Conservation (phyloP, 64 coral and sea anemone genomes). For the Anthopleura sola region DNA sequence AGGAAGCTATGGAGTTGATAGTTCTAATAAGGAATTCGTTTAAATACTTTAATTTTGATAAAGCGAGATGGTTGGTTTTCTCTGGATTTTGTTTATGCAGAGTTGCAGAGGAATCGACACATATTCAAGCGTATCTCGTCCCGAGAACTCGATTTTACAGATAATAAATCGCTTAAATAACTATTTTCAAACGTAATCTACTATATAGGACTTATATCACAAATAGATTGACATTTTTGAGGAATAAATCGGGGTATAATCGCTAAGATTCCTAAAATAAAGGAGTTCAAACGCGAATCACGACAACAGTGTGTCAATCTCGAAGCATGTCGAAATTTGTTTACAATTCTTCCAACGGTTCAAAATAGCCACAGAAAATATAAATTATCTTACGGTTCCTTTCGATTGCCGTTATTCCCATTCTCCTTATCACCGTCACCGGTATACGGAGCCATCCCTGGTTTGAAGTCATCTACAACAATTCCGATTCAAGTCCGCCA, state of each 20-base stretch:
- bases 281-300: not conserved
- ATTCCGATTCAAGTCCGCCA: not conserved
- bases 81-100: not conserved
- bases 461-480: conserved; percentile 9
- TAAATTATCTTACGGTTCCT: not conserved
- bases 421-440: not conserved
- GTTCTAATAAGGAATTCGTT: not conserved
- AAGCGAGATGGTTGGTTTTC: not conserved
- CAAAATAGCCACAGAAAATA: not conserved
- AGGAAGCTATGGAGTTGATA: not conserved
- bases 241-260: not conserved
- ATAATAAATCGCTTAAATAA: not conserved
- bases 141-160: not conserved
- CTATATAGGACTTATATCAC: not conserved
- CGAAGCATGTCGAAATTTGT: not conserved
- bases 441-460: conserved; percentile 24
- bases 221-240: not conserved
- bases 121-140: not conserved
- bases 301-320: not conserved
- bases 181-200: not conserved
- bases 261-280: not conserved
- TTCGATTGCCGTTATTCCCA: not conserved
- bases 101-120: not conserved
- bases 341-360: not conserved
- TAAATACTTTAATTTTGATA: not conserved